phyloP scores from a whole-genome alignment of 1,140 invertebrate species.

The Formica selysi region DNA sequence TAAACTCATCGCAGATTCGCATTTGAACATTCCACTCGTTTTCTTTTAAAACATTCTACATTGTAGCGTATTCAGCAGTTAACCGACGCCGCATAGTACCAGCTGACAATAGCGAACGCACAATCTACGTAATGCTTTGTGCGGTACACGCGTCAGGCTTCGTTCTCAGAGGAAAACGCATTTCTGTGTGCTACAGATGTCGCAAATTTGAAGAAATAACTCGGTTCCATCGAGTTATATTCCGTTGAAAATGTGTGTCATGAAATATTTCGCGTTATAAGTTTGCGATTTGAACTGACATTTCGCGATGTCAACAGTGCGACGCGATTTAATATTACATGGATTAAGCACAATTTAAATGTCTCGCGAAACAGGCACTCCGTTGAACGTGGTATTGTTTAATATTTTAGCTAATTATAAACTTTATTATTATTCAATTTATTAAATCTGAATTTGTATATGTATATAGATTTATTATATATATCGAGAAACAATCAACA shows the following conservation, averaged over 20 bases:
- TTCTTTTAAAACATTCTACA: slow-evolving; percentile 34
- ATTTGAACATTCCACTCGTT: slow-evolving; percentile 50
- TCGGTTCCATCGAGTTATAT: slow-evolving; percentile 10
- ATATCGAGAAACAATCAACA: background rate
- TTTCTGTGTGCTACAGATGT: background rate
- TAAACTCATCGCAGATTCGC: slow-evolving; percentile 42
- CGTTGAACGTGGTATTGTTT: background rate
- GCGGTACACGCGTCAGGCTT: background rate
- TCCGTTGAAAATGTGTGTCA: background rate
- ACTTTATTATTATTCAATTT: background rate
- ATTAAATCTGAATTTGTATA: background rate
- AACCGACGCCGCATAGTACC: background rate
- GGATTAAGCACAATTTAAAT: background rate
- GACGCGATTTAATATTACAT: background rate
- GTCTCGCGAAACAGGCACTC: background rate
- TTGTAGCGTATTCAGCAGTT: slow-evolving; percentile 5
- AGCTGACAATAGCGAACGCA: slow-evolving; percentile 2
- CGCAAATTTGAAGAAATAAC: slow-evolving; percentile 34
- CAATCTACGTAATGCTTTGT: too few relatives aligned
- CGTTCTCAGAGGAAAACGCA: background rate
- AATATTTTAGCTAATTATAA: background rate
- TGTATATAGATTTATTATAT: background rate
- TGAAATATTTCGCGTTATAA: slow-evolving; percentile 6
- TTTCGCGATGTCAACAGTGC: slow-evolving; percentile 6
- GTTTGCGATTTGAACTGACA: background rate